Evolutionary conservation across 2,113 vertebrate species (phyloP), one percentile per base, ranked within the genome.

Genomic region (Brachirus orientalis): DNA sequence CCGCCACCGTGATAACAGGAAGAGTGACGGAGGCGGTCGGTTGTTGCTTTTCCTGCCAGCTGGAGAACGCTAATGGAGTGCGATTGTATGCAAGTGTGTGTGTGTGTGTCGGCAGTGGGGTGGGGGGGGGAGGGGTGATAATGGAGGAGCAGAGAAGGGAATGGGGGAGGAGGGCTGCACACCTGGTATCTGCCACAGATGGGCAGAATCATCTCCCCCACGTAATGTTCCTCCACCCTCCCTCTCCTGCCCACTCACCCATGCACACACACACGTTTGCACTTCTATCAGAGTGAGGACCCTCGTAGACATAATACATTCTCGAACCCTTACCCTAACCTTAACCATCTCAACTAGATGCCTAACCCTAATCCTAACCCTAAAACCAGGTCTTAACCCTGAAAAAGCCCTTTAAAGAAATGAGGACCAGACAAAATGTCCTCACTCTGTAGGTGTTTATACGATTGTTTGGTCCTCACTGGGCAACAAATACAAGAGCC

Each of bases 151-250:
- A n/a, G n/a, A n/a, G n/a, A n/a, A n/a, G n/a, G n/a, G n/a, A n/a
- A n/a, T n/a, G 56, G 55, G 47, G 57, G 64, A 59, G 56, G 44
- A 62, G 40, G 61, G 79, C 7, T 85, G 79, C 90, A 90, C 92
- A 93, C 91, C 91, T 93, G 91, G 89, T 89, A 90, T 90, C 83
- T 61, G 41, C 86, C 91, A 91, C 86, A 92, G 91, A 91, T 92
- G 91, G 90, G 88, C 85, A 89, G 87, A 92, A 92, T 91, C 88
- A 92, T 90, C 89, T 88, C 81, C 74, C 76, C 60, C 47, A 48
- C 61, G 70, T 58, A 65, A 20, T 56, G 37, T 57, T 65, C 65
- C 63, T 43, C 45, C 45, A 51, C 41, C 28, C n/a, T n/a, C 74
- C 48, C 45, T 58, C 64, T 51, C 43, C 44, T 70, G 58, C 61